phyloP scores from a whole-genome alignment of 1,140 invertebrate genomes.

The Nilaparvata lugens region DNA sequence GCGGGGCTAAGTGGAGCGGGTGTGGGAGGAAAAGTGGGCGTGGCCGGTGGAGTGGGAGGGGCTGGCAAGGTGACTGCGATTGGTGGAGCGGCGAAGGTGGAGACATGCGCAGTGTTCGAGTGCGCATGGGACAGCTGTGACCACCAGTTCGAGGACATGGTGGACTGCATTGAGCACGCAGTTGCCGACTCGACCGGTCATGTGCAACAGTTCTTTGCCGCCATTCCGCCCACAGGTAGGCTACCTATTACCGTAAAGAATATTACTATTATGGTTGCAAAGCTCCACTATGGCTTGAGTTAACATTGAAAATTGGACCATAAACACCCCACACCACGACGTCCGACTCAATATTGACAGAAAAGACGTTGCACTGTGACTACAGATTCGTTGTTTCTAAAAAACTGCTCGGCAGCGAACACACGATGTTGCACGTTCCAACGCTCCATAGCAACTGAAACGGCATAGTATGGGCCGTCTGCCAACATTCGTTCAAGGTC shows the following conservation, averaged over 20 bases:
- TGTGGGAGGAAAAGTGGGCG: background rate
- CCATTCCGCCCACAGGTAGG: constrained; percentile 35
- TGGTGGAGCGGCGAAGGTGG: constrained; percentile 34
- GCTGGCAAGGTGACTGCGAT: constrained; percentile 18
- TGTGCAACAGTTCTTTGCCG: constrained; percentile 40
- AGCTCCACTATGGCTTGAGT: too few relatives aligned
- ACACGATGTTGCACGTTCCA: too few relatives aligned
- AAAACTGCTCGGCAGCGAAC: too few relatives aligned
- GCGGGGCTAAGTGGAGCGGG: constrained; percentile 1
- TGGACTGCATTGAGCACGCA: constrained; percentile 84
- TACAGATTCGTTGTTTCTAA: too few relatives aligned
- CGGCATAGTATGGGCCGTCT: too few relatives aligned
- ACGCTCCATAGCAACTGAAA: too few relatives aligned
- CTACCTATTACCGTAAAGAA: background rate
- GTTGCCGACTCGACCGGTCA: constrained; percentile 61
- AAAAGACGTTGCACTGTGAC: too few relatives aligned
- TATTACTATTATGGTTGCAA: too few relatives aligned
- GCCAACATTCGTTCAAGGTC: too few relatives aligned
- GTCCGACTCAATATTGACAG: too few relatives aligned
- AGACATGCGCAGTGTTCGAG: constrained; percentile 57
- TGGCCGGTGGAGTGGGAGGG: background rate
- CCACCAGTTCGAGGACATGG: constrained; percentile 83
- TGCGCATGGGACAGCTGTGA: constrained; percentile 90
- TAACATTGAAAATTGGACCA: too few relatives aligned
- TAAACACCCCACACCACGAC: too few relatives aligned